These are phyloP conservation scores for Sabatieria punctata DNA, from an alignment of 2,888 invertebrate species.

Conservation along the genomic window DNA sequence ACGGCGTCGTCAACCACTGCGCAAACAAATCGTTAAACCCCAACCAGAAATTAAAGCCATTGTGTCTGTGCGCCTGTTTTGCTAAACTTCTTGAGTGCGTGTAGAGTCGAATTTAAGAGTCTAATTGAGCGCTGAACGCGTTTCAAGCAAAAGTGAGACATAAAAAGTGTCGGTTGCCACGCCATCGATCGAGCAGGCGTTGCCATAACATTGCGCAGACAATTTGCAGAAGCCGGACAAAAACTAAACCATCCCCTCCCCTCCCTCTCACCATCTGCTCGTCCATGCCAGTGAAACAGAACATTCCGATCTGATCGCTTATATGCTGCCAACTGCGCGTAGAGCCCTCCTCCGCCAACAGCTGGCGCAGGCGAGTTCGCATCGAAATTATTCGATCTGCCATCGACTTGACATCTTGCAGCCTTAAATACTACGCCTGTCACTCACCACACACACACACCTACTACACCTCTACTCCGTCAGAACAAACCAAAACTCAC, in stretches of 20 bases:
- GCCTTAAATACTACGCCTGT: conserved; percentile 37
- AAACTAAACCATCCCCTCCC: no score
- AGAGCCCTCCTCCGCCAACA: conserved; percentile 67
- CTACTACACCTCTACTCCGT: no score
- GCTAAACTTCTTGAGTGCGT: background rate
- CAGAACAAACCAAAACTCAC: conserved; percentile 31
- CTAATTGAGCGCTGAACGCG: no score
- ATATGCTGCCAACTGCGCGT: conserved; percentile 73
- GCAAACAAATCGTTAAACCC: conserved; percentile 1
- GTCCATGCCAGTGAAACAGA: conserved; percentile 88
- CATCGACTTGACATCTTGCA: conserved; percentile 87
- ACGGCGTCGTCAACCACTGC: conserved; percentile 12
- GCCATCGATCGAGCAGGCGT: no score
- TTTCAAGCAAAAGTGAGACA: no score
- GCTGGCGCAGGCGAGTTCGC: conserved; percentile 54
- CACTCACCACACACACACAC: background rate
- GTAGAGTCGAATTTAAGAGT: background rate
- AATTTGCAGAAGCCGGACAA: no score
- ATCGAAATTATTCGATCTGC: conserved; percentile 89
- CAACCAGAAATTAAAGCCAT: background rate
- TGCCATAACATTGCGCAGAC: no score
- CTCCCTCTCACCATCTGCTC: background rate
- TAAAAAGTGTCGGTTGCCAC: no score
- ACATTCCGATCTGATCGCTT: conserved; percentile 98
- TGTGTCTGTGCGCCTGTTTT: background rate